Evolutionary conservation across 2,797 vertebrate genomes (phyloP).

Genomic region (Galagoides demidoff): DNA sequence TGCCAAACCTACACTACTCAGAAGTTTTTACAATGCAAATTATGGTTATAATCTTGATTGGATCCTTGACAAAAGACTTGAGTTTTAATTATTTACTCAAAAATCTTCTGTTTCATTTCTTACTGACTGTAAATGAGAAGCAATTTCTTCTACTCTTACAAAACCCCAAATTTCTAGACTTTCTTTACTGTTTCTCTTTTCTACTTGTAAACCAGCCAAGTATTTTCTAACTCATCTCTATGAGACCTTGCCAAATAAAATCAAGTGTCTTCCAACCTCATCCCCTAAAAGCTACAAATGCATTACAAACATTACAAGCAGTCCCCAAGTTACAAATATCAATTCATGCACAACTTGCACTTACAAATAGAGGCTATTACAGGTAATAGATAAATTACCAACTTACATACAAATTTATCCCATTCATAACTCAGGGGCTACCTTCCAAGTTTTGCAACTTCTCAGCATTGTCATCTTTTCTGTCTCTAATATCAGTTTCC

Average conservation of each 20-base stretch:
- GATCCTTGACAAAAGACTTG: background rate
- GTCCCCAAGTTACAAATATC: no score
- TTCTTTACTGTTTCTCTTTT: background rate
- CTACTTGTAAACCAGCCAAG: background rate
- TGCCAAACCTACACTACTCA: background rate
- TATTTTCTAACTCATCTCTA: background rate
- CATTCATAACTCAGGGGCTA: no score
- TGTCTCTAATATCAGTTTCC: background rate
- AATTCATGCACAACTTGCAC: no score
- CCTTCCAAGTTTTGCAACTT: background rate
- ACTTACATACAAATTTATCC: no score
- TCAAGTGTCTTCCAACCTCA: slow-evolving; percentile 1
- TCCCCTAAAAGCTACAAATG: background rate
- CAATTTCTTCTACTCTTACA: background rate
- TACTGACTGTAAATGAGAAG: background rate
- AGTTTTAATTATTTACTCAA: slow-evolving; percentile 34
- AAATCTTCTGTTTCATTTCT: slow-evolving; percentile 26
- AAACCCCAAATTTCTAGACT: background rate
- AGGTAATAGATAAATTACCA: no score
- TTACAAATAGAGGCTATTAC: no score
- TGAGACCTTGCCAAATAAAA: background rate
- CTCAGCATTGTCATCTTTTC: background rate
- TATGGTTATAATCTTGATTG: background rate
- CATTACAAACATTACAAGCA: background rate
- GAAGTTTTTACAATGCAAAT: slow-evolving; percentile 19